Base-by-base conservation (phyloP, 1,140 invertebrate species). In the Heliconius congener region DNA sequence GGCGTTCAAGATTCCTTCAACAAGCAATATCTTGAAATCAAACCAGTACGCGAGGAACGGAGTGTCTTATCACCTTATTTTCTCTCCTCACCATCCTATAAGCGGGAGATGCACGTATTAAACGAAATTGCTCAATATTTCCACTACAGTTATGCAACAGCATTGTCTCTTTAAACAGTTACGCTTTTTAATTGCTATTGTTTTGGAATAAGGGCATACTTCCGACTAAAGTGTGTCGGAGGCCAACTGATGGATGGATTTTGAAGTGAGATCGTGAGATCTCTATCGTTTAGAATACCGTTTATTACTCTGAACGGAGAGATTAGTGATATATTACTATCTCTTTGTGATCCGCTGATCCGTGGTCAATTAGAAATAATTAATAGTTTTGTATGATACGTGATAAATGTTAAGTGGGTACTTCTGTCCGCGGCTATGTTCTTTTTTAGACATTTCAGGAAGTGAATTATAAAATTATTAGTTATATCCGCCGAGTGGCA, bases 181-280 rank as follows among this genome's bases (percentile, higher is more conserved):
- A 76, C 75, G 75, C 60, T 46, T 76, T 76, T 76, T 76, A 76
- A 76, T 76, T 76, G 42, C 60, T 37, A 71, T 76, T 76, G 75
- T 76, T 16, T 46, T 27, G 37, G 37, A 66, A 66, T 66, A 76
- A 70, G 74, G 30, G 18, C 74, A 37, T 57, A 52, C 34, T 75
- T 66, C 60, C 60, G 30, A 27, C 1, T 30, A 66, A 66, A 66
- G 13, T 66, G 27, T 30, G 60, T 66, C 60, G 27, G 27, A 18
- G 60, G 23, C n/a, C 57, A 23, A 60, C 34, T 37, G 34, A 37
- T 37, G 34, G 34, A 37, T 37, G 34, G 34, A 18, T 55, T n/a
- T 55, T 5, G 1, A 55, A 4, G 0, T 55, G 19, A 23, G 19
- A 4, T 5, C 52, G 13, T 46, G 13, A 11, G 42, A 46, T 8